phyloP scores from a whole-genome alignment of 2,888 invertebrate genomes.

The Cybosia mesomella region DNA sequence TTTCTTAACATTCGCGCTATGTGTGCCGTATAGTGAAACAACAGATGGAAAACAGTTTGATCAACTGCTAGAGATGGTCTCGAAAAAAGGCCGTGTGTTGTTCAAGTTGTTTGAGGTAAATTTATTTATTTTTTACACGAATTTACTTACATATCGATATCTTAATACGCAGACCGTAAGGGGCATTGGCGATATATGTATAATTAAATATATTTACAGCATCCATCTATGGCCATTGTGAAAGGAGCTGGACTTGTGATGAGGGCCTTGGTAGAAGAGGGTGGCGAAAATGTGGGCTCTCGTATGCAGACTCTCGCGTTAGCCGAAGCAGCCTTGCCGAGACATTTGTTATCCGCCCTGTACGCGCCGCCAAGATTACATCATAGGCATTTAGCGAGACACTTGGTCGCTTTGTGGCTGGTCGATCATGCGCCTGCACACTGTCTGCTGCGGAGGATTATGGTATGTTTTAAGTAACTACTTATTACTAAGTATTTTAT shows the following conservation, averaged over 20 bases:
- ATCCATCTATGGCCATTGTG: slow-evolving; percentile 98
- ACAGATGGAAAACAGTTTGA: slow-evolving; percentile 99
- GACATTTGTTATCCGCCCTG: slow-evolving; percentile 96
- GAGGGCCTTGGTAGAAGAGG: slow-evolving; percentile 99
- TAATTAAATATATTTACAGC: slow-evolving; percentile 84
- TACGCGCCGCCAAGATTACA: slow-evolving; percentile 95
- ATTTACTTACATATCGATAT: neutral
- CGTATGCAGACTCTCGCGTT: slow-evolving; percentile 98
- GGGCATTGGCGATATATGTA: too few species aligned
- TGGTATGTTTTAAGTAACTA: slow-evolving; percentile 86
- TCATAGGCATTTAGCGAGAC: slow-evolving; percentile 95
- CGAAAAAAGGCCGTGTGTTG: slow-evolving; percentile 95
- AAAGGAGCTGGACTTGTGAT: slow-evolving; percentile 99
- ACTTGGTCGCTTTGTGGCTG: slow-evolving; percentile 98
- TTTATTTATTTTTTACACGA: neutral
- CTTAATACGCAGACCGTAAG: too few species aligned
- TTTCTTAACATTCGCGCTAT: slow-evolving; percentile 98
- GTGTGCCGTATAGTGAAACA: slow-evolving; percentile 99
- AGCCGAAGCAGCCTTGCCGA: slow-evolving; percentile 97
- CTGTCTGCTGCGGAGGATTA: slow-evolving; percentile 94
- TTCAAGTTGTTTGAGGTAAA: slow-evolving; percentile 96
- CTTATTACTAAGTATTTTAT: too few species aligned
- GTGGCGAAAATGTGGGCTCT: slow-evolving; percentile 95
- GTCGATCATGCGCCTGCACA: slow-evolving; percentile 97
- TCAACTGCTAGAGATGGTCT: slow-evolving; percentile 96